phyloP scores from a whole-genome alignment of 2,797 vertebrate species.

The Aldrovandia affinis region DNA sequence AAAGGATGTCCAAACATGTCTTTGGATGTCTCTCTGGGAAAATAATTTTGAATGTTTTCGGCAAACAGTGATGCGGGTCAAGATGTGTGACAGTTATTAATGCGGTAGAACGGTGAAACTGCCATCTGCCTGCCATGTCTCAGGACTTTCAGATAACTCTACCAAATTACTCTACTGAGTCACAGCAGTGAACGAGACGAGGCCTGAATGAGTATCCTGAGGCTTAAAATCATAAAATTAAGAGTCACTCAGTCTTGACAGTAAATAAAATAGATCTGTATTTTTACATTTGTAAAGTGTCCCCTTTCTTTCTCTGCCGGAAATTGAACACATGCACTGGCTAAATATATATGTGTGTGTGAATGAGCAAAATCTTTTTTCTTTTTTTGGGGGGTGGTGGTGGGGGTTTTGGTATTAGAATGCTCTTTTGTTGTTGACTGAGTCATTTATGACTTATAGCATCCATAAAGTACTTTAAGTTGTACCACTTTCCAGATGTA shows the following conservation, averaged over 20 bases:
- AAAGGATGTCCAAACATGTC: neutral
- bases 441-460: slow-evolving; percentile 6
- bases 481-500: slow-evolving; percentile 5
- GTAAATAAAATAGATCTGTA: too few species aligned
- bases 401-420: neutral
- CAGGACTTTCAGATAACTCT: neutral
- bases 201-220: too few species aligned
- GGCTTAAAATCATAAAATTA: too few species aligned
- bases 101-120: neutral
- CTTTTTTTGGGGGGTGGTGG: neutral
- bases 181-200: too few species aligned
- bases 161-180: too few species aligned
- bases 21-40: neutral
- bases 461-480: slow-evolving; percentile 1
- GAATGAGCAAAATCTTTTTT: neutral
- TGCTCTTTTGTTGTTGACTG: neutral
- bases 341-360: neutral
- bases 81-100: neutral
- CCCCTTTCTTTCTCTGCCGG: neutral
- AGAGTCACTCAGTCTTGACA: too few species aligned
- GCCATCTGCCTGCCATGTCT: neutral
- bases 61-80: neutral
- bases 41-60: neutral
- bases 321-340: neutral
- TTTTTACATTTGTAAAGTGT: neutral